A percentile compares a stretch with the other conserved stretches of the same genome.
Evolutionary conservation across 2,113 vertebrate species (phyloP).

Genomic region (Triplophysa tibetana): DNA sequence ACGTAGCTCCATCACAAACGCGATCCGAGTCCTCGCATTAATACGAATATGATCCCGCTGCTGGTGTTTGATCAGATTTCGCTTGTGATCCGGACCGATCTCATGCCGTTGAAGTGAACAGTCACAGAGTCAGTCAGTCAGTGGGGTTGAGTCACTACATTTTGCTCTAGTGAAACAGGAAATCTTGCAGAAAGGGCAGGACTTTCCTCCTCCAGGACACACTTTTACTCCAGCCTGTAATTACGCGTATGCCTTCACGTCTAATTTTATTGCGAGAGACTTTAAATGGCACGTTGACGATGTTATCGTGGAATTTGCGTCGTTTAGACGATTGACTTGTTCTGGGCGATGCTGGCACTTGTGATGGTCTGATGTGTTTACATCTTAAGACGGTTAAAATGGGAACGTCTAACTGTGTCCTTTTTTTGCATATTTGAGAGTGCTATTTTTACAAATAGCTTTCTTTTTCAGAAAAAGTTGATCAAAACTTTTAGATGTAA

Average conservation of each 20-base stretch:
- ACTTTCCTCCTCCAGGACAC: slow-evolving; percentile 48
- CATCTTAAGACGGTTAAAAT: neutral
- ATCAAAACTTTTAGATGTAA: too few relatives aligned
- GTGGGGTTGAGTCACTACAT: slow-evolving; percentile 42
- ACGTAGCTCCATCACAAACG: slow-evolving; percentile 47
- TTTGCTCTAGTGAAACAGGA: slow-evolving; percentile 56
- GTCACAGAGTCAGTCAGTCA: neutral
- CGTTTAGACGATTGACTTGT: neutral
- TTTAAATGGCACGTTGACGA: slow-evolving; percentile 55
- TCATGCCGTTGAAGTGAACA: slow-evolving; percentile 23
- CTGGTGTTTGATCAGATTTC: neutral
- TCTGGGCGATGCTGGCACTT: neutral
- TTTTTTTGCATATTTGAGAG: neutral
- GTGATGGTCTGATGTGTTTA: neutral
- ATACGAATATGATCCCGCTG: neutral
- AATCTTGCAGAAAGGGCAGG: slow-evolving; percentile 61
- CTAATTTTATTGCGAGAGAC: slow-evolving; percentile 52
- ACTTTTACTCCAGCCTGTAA: slow-evolving; percentile 48
- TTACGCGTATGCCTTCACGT: slow-evolving; percentile 48
- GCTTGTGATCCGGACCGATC: neutral
- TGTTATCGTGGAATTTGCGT: slow-evolving; percentile 10
- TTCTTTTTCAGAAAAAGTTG: too few relatives aligned
- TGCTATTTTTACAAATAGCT: neutral
- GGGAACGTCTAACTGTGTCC: neutral
- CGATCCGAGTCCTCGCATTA: slow-evolving; percentile 31